Evolutionary conservation across 2,113 vertebrate species (phyloP).

Genomic region (Excalfactoria chinensis): DNA sequence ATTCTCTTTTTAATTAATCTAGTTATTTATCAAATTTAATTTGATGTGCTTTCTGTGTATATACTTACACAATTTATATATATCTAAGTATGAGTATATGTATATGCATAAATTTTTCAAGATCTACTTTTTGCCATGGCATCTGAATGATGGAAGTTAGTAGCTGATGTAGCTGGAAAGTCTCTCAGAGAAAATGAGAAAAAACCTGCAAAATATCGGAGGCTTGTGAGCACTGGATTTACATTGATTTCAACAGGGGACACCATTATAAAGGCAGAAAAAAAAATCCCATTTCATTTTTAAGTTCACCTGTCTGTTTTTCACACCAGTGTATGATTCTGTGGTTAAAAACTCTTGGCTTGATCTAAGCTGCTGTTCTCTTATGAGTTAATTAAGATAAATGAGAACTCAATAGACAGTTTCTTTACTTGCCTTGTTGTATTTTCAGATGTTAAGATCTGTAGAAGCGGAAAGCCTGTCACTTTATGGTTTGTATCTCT

Average conservation of each 20-base stretch:
- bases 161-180: background rate
- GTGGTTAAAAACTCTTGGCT: background rate
- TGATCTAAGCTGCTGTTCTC: background rate
- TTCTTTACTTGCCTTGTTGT: background rate
- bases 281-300: constrained; percentile 9
- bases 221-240: constrained; percentile 4
- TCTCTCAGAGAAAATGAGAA: background rate
- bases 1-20: background rate
- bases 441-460: background rate
- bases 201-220: background rate
- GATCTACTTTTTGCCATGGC: background rate
- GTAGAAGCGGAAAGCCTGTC: background rate
- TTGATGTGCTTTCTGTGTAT: background rate
- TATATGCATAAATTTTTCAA: background rate
- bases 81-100: too few relatives aligned
- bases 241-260: constrained; percentile 39
- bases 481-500: background rate
- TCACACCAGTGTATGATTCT: background rate
- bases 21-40: background rate
- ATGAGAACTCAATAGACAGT: background rate
- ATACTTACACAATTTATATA: background rate
- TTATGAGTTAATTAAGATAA: constrained; percentile 28
- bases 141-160: background rate
- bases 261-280: background rate
- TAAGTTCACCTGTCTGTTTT: constrained; percentile 36